A percentile compares a stretch with the other conserved stretches of the same genome.
phyloP scores from a whole-genome alignment of 2,113 vertebrate species.

The Meleagris gallopavo region DNA sequence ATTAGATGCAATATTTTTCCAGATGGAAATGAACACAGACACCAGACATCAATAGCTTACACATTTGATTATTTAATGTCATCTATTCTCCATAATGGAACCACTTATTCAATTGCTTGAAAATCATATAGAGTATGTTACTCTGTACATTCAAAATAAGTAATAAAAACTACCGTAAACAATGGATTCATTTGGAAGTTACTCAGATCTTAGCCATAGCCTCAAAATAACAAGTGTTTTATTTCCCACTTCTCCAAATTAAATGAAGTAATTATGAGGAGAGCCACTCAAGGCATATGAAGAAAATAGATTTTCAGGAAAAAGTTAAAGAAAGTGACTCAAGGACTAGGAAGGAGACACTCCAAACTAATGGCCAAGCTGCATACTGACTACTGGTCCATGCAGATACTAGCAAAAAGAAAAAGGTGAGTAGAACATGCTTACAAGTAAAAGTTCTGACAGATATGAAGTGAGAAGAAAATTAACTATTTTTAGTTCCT shows the following conservation, averaged over 20 bases:
- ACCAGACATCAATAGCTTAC: rapidly evolving
- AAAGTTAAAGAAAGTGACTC: neutral
- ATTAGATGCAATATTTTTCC: neutral
- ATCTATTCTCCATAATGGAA: neutral
- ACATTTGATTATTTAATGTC: neutral
- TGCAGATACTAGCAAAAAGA: neutral
- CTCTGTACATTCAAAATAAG: neutral
- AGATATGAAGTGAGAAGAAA: neutral
- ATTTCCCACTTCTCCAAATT: neutral
- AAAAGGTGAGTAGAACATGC: neutral
- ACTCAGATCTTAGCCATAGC: neutral
- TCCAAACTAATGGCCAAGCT: neutral
- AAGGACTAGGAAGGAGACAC: neutral
- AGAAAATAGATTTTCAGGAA: neutral
- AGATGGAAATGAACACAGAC: neutral
- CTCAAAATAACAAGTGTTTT: neutral
- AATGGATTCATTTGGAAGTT: neutral
- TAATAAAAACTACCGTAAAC: neutral
- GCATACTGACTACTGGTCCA: neutral
- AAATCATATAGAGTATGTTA: neutral
- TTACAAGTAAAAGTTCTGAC: neutral
- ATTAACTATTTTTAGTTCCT: neutral
- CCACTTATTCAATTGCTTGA: neutral
- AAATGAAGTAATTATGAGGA: neutral
- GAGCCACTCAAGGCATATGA: neutral